Evolutionary conservation across 2,797 vertebrate species (phyloP).

Genomic region (Syngnathus acus): DNA sequence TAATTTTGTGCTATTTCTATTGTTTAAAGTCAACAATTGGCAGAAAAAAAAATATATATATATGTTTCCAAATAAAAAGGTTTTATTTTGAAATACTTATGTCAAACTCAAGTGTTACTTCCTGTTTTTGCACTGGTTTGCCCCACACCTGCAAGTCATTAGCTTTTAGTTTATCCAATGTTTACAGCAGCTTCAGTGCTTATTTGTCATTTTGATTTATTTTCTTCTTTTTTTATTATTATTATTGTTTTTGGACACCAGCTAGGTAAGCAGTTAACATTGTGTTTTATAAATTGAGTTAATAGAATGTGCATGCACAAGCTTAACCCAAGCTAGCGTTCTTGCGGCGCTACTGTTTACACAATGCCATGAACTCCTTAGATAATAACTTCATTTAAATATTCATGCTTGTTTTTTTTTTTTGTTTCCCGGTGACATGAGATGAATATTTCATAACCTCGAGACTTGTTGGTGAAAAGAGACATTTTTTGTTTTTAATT

Average conservation of each 20-base stretch:
- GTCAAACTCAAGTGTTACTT: not conserved
- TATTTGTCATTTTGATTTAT: not conserved
- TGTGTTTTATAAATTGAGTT: not conserved
- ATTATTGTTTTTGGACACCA: not conserved
- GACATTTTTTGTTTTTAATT: constrained; percentile 1
- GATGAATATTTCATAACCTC: not conserved
- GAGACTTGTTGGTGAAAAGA: not conserved
- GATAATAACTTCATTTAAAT: constrained; percentile 2
- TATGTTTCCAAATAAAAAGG: not conserved
- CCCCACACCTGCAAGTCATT: not conserved
- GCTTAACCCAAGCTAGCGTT: not conserved
- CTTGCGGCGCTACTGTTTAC: not conserved
- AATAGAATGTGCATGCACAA: no score
- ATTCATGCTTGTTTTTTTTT: not conserved
- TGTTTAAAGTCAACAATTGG: not conserved
- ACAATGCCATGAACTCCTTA: not conserved
- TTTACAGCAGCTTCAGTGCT: not conserved
- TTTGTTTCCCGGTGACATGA: not conserved
- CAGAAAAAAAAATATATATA: not conserved
- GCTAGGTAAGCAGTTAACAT: not conserved
- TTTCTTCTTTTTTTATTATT: not conserved
- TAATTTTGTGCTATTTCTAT: no score
- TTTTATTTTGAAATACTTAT: not conserved
- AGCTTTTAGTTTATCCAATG: not conserved
- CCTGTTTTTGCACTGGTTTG: not conserved